Conservation (phyloP, 2,113 vertebrate species). For the Urocitellus parryii region DNA sequence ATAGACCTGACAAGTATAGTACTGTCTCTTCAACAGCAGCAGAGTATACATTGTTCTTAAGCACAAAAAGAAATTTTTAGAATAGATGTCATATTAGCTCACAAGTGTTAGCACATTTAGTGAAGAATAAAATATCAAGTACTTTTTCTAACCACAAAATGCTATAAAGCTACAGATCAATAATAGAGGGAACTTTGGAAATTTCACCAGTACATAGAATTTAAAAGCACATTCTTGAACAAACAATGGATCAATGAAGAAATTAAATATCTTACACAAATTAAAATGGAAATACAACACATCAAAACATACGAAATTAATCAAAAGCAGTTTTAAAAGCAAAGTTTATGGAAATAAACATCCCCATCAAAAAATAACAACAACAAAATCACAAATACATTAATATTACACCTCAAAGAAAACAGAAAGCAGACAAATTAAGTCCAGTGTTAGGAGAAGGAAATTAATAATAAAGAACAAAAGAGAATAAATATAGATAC, state of each 20-base stretch:
- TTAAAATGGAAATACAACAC: too few relatives aligned
- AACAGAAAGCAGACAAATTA: not conserved
- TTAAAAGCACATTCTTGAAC: too few relatives aligned
- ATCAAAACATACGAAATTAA: too few relatives aligned
- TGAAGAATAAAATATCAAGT: not conserved
- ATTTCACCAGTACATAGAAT: too few relatives aligned
- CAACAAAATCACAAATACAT: not conserved
- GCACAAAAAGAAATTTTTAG: not conserved
- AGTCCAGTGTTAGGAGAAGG: not conserved
- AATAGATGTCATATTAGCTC: not conserved
- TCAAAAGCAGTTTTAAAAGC: too few relatives aligned
- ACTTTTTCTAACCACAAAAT: not conserved
- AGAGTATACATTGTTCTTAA: too few relatives aligned
- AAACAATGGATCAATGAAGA: too few relatives aligned
- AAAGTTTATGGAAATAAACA: not conserved
- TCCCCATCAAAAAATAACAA: not conserved
- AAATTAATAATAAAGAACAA: too few relatives aligned
- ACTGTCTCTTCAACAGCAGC: too few relatives aligned
- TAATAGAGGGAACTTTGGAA: too few relatives aligned
- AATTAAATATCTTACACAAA: too few relatives aligned
- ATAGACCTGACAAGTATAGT: too few relatives aligned
- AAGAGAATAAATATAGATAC: not conserved
- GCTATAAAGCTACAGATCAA: not conserved
- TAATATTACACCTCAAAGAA: not conserved
- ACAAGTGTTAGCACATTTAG: not conserved